Evolutionary conservation across 1,140 invertebrate genomes (phyloP), one percentile per base, ranked within the genome.

Genomic region (Diabrotica undecimpunctata): DNA sequence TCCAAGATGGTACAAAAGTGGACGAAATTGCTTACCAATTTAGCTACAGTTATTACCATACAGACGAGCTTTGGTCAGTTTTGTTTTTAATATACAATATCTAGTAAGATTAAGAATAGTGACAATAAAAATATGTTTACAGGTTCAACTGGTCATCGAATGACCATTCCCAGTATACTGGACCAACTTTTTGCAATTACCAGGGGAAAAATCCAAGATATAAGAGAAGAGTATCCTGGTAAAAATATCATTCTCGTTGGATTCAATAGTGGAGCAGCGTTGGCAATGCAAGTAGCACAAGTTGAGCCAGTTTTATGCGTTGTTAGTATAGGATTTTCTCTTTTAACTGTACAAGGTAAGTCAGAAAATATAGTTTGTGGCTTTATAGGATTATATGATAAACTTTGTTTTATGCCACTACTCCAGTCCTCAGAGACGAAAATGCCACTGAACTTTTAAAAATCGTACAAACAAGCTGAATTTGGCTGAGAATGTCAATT

Each of bases 311-410:
- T 94, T n/a, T 83, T 85, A 7, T 90, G 89, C 58, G 85, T 92
- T 14, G 82, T 94, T 8, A 92, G 90, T 76, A 80, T 94, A 46
- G 92, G 92, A 0, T 94, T 94, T 78, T 91, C 92, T 3, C 83
- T 91, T 62, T 83, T 84, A 62, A 91, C 90, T 1, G 84, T 89
- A 0, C 87, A 89, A 66, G 92, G 91, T 5, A 85, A 83, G 67
- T 46, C n/a, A n/a, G 6, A 10, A 10, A n/a, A 46, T 46, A n/a
- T 46, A 46, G 11, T 46, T 46, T 46, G 11, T 46, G n/a, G n/a
- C n/a, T n/a, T n/a, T n/a, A n/a, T n/a, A n/a, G n/a, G n/a, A n/a
- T n/a, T n/a, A n/a, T n/a, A n/a, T n/a, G n/a, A n/a, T n/a, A n/a
- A n/a, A n/a, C n/a, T n/a, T n/a, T n/a, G n/a, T n/a, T n/a, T n/a